A percentile compares a stretch with the other conserved stretches of the same genome.
phyloP scores from a whole-genome alignment of 2,797 vertebrate species.

The Scyliorhinus canicula region DNA sequence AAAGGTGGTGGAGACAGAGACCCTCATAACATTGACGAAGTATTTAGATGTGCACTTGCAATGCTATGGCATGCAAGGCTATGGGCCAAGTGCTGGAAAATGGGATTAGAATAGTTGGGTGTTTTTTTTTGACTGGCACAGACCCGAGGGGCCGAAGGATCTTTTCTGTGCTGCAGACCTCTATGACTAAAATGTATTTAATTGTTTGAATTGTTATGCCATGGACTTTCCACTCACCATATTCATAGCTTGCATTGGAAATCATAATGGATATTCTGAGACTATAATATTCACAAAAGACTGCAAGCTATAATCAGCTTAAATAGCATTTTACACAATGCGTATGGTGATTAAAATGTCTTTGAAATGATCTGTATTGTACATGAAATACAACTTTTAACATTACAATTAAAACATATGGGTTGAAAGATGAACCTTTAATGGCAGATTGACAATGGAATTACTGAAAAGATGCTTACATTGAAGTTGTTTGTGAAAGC shows the following conservation, averaged over 20 bases:
- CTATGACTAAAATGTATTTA: background rate
- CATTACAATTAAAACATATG: background rate
- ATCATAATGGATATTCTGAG: background rate
- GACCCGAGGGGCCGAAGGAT: no score
- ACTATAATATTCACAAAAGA: background rate
- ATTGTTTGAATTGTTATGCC: background rate
- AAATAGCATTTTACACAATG: constrained; percentile 3
- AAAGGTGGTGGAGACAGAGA: no score
- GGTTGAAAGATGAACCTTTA: background rate
- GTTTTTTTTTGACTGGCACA: no score
- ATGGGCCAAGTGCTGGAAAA: no score
- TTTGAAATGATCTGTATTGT: background rate
- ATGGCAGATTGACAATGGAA: background rate
- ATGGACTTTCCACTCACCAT: background rate
- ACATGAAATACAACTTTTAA: background rate
- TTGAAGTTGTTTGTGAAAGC: constrained; percentile 1
- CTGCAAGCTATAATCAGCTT: background rate
- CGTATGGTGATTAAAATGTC: background rate
- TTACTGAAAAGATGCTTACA: background rate
- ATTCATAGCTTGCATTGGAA: background rate
- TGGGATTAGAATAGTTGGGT: no score
- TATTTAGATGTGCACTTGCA: no score
- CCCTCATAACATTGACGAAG: no score
- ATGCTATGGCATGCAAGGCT: no score
- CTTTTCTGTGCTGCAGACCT: no score